Percentiles rank a stretch among this genome's conserved stretches.
Evolutionary conservation across 2,797 vertebrate genomes (phyloP).

Genomic region (Varecia variegata): DNA sequence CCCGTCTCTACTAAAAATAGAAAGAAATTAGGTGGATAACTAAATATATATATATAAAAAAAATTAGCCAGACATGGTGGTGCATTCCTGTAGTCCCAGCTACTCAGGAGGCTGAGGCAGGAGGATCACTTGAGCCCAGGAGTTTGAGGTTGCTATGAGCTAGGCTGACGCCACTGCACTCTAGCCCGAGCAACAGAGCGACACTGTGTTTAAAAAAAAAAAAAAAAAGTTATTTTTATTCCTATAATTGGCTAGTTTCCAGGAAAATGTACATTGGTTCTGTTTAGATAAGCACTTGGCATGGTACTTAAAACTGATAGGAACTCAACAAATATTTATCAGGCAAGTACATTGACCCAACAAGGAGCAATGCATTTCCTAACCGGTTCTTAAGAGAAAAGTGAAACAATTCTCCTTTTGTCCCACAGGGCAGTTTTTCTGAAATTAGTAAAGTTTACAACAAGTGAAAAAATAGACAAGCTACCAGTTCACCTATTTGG

Average conservation of each 20-base stretch:
- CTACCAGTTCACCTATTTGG: neutral
- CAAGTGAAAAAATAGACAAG: neutral
- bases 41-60: too few relatives aligned
- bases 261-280: slow-evolving; percentile 10
- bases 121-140: too few relatives aligned
- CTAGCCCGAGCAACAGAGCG: too few relatives aligned
- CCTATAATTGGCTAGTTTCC: neutral
- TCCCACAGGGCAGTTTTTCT: neutral
- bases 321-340: slow-evolving; percentile 53
- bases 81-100: too few relatives aligned
- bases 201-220: too few relatives aligned
- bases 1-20: too few relatives aligned
- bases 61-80: too few relatives aligned
- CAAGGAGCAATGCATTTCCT: neutral
- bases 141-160: too few relatives aligned
- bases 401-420: slow-evolving; percentile 12
- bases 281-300: slow-evolving; percentile 37
- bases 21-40: too few relatives aligned
- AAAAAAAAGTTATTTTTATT: neutral
- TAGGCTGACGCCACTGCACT: too few relatives aligned
- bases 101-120: too few relatives aligned
- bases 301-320: slow-evolving; percentile 1
- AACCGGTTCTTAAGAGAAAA: neutral
- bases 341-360: neutral
- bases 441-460: neutral